Percentiles rank a stretch among this genome's conserved stretches.
phyloP scores from a whole-genome alignment of 2,113 vertebrate genomes.

The Thermophis baileyi region DNA sequence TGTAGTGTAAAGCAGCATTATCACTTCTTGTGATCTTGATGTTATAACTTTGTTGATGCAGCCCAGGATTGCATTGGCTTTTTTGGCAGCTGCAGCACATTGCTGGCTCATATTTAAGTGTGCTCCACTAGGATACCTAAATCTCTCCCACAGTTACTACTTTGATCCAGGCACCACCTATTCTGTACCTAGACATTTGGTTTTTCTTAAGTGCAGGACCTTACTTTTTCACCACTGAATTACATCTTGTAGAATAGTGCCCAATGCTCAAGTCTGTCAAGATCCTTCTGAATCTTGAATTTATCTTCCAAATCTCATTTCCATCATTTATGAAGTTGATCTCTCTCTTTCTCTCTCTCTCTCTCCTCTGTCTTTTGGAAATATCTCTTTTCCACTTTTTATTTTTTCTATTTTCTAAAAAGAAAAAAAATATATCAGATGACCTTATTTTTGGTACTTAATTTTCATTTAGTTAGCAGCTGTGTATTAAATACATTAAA shows the following conservation, averaged over 20 bases:
- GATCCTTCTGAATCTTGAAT: background rate
- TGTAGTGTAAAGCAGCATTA: background rate
- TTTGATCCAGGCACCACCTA: background rate
- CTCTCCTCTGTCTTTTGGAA: background rate
- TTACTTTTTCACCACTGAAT: background rate
- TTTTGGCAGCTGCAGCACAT: background rate
- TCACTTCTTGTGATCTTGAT: background rate
- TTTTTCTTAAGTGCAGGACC: background rate
- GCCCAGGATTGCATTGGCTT: background rate
- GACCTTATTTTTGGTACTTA: background rate
- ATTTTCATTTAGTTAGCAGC: constrained; percentile 16
- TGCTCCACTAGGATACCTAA: background rate
- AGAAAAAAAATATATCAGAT: background rate
- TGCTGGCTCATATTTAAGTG: background rate
- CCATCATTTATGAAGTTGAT: background rate
- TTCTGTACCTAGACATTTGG: background rate
- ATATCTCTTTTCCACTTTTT: background rate
- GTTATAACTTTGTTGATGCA: background rate
- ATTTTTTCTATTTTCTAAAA: background rate
- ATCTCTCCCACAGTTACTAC: background rate
- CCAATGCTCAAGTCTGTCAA: background rate
- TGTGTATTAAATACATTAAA: constrained; percentile 4
- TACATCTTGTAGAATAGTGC: background rate
- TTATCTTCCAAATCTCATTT: background rate
- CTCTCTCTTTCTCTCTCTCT: background rate